Conservation (phyloP, 1,140 invertebrate genomes). For the Drosophila asahinai region DNA sequence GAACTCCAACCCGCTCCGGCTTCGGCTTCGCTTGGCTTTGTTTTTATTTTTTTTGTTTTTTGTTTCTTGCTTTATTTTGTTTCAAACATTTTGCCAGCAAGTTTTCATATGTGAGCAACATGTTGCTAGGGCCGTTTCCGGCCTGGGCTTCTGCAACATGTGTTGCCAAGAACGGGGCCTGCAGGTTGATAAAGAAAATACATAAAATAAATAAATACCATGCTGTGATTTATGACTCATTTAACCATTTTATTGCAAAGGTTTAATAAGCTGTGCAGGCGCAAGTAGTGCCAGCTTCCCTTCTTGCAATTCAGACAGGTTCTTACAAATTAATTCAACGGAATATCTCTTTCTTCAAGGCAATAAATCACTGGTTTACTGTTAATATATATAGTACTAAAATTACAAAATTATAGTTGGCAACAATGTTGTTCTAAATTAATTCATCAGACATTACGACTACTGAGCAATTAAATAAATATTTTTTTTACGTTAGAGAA, state of each 20-base stretch:
- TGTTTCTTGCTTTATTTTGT: constrained; percentile 38
- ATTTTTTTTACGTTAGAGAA: neutral
- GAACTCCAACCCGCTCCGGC: constrained; percentile 38
- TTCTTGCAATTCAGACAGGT: constrained; percentile 11
- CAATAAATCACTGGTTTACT: neutral
- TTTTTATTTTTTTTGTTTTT: constrained; percentile 32
- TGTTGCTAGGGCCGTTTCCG: constrained; percentile 54
- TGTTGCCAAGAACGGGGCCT: constrained; percentile 12
- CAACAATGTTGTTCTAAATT: neutral
- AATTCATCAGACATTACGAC: neutral
- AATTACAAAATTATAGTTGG: too few species aligned
- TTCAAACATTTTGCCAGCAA: constrained; percentile 50
- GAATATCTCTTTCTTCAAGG: too few species aligned
- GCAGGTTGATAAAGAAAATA: neutral
- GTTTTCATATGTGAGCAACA: constrained; percentile 59
- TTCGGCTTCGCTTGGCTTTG: constrained; percentile 47
- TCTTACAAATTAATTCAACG: constrained; percentile 5
- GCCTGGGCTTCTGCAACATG: constrained; percentile 4
- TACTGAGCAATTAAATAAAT: neutral
- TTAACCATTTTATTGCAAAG: neutral
- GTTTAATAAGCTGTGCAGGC: constrained; percentile 6
- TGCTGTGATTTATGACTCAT: constrained; percentile 4
- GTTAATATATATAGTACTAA: neutral
- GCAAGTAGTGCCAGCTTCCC: neutral
- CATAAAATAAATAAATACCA: constrained; percentile 2